Evolutionary conservation across 2,113 vertebrate genomes (phyloP).

Genomic region (Vanacampus margaritifer): DNA sequence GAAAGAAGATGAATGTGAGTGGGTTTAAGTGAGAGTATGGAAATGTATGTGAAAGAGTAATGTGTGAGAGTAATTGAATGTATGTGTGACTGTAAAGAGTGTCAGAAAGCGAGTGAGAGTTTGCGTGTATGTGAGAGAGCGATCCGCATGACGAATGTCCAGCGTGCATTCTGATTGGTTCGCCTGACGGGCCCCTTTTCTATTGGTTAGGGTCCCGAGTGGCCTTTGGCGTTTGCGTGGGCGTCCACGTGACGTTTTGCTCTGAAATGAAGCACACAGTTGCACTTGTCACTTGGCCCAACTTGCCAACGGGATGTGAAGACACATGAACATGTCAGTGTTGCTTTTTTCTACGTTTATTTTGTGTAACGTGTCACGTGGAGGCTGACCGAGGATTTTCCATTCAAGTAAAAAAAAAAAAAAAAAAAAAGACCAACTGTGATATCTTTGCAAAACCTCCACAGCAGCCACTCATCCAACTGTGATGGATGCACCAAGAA

Average conservation of each 20-base stretch:
- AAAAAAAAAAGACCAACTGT: conserved; percentile 36
- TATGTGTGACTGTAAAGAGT: not conserved
- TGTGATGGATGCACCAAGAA: not conserved
- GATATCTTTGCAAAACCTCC: conserved; percentile 25
- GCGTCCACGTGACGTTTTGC: too few species aligned
- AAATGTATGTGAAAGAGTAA: too few species aligned
- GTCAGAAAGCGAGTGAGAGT: too few species aligned
- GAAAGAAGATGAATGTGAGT: too few species aligned
- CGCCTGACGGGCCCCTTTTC: conserved; percentile 56
- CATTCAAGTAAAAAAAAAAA: not conserved
- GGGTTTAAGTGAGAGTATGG: too few species aligned
- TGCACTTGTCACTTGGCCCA: conserved; percentile 61
- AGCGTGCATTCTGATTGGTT: conserved; percentile 71
- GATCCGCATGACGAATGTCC: conserved; percentile 73
- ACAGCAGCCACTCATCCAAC: not conserved
- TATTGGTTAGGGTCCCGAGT: conserved; percentile 33
- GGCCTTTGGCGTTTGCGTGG: not conserved
- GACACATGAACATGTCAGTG: conserved; percentile 35
- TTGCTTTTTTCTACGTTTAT: conserved; percentile 48
- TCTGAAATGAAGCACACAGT: conserved; percentile 19
- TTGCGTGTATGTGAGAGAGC: not conserved
- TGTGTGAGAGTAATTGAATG: too few species aligned
- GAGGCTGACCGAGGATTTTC: conserved; percentile 29
- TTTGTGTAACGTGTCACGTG: conserved; percentile 6
- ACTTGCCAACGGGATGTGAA: conserved; percentile 50